Base-by-base conservation (phyloP, 2,113 vertebrate species). In the Acrocephalus kingi region DNA sequence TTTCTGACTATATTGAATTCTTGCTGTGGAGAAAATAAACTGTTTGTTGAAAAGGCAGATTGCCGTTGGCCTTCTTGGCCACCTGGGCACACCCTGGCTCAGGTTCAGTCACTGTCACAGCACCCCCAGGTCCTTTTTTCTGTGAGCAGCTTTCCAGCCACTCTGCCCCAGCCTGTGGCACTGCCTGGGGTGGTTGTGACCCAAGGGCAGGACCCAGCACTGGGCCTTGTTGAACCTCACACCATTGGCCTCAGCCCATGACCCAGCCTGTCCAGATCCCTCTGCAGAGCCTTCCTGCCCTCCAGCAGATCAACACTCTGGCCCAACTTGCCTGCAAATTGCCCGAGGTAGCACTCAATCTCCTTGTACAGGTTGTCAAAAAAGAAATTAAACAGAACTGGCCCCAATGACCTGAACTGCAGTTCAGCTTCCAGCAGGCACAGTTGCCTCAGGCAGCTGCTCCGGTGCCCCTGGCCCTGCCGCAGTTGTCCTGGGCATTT, bases 401-500 rank as follows among this genome's bases (percentile, higher is more conserved):
- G 10, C 10, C 16, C 7, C 13, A 20, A 2, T 71, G 30, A 58
- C n/a, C 58, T 35, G n/a, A 35, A 35, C 35, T 62, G 35, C 59
- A 62, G 59, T 45, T 46, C 37, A 39, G 37, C 51, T 7, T 1
- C 19, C 25, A 4, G 20, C 12, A 1, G n/a, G 52, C 84, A 43
- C 6, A 6, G 62, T 39, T 93, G 88, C 52, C 43, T 23, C 6
- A 0, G 31, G 22, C 90, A 93, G 93, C 93, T 93, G 93, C 45
- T 89, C 27, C n/a, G 3, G 7, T 20, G 28, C n/a, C 75, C 67
- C 45, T 3, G 4, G 62, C 74, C 56, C 62, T 8, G 1, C 55
- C 6, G 2, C 96, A 87, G 93, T 61, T 97, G 80, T 92, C 52
- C 6, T 2, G 31, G 59, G n/a, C 71, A n/a, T 87, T 92, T 82